Conservation (phyloP, 2,888 invertebrate species). For the Nebria brevicollis region DNA sequence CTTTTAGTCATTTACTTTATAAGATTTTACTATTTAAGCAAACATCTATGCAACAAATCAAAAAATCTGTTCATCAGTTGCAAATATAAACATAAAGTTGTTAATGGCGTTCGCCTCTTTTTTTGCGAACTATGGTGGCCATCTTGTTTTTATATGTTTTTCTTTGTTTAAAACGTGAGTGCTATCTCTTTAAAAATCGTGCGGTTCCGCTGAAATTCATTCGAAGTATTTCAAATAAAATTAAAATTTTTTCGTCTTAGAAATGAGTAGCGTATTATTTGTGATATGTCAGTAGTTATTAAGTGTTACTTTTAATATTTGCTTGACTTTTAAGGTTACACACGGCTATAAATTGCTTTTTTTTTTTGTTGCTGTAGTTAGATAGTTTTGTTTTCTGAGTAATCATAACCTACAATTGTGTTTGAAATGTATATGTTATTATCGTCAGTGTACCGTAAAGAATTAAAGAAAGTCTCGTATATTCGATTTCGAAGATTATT, state of each 20-base stretch:
- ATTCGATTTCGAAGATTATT: background rate
- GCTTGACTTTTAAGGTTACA: background rate
- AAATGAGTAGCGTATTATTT: slow-evolving; percentile 1
- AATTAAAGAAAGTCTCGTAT: background rate
- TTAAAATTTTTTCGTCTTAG: background rate
- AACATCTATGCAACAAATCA: too few relatives aligned
- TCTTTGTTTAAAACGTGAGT: background rate
- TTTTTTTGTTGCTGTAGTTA: background rate
- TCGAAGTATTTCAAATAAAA: background rate
- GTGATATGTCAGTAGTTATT: slow-evolving; percentile 1
- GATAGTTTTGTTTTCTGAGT: slow-evolving; percentile 1
- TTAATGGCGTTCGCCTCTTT: background rate
- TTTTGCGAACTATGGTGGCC: background rate
- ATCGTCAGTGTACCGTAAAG: background rate
- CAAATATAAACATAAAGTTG: too few relatives aligned
- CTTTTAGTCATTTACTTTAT: too few relatives aligned
- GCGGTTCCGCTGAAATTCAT: background rate
- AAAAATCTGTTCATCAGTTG: too few relatives aligned
- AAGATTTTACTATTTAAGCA: too few relatives aligned
- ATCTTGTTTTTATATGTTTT: background rate
- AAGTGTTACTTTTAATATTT: slow-evolving; percentile 1
- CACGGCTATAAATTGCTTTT: background rate
- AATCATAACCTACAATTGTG: background rate
- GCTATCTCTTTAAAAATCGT: background rate
- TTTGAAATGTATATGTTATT: slow-evolving; percentile 1